Evolutionary conservation across 1,140 invertebrate genomes (phyloP).

Genomic region (Lepidurus arcticus): DNA sequence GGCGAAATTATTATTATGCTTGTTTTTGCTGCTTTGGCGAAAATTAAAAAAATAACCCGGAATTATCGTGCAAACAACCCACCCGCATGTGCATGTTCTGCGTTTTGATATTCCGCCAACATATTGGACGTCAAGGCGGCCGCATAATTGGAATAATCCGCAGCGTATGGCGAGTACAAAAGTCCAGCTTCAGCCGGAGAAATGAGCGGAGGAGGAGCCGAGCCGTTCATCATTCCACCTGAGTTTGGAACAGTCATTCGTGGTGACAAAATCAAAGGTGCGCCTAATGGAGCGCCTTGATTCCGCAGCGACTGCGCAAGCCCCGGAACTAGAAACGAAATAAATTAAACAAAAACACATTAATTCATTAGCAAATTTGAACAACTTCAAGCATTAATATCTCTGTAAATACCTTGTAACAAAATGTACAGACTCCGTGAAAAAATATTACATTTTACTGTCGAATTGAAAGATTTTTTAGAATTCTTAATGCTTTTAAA

Average conservation of each 20-base stretch:
- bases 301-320: slow-evolving; percentile 60
- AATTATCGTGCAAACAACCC: slow-evolving; percentile 58
- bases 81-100: slow-evolving; percentile 69
- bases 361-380: neutral
- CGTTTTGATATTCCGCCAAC: slow-evolving; percentile 34
- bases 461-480: neutral
- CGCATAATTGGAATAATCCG: slow-evolving; percentile 79
- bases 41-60: slow-evolving; percentile 33
- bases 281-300: slow-evolving; percentile 62
- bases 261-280: slow-evolving; percentile 79
- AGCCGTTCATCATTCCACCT: slow-evolving; percentile 50
- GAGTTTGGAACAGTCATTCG: slow-evolving; percentile 70
- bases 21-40: neutral
- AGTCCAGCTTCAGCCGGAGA: slow-evolving; percentile 54
- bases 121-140: slow-evolving; percentile 70
- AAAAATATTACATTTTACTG: neutral
- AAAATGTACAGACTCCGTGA: neutral
- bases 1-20: neutral
- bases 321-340: slow-evolving; percentile 40
- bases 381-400: neutral
- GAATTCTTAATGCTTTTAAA: no score
- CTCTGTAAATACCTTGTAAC: neutral
- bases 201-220: slow-evolving; percentile 56
- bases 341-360: neutral
- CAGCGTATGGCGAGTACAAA: slow-evolving; percentile 70